A percentile compares a stretch with the other conserved stretches of the same genome.
Evolutionary conservation across 2,888 invertebrate genomes (phyloP).

Genomic region (Thereva unica): DNA sequence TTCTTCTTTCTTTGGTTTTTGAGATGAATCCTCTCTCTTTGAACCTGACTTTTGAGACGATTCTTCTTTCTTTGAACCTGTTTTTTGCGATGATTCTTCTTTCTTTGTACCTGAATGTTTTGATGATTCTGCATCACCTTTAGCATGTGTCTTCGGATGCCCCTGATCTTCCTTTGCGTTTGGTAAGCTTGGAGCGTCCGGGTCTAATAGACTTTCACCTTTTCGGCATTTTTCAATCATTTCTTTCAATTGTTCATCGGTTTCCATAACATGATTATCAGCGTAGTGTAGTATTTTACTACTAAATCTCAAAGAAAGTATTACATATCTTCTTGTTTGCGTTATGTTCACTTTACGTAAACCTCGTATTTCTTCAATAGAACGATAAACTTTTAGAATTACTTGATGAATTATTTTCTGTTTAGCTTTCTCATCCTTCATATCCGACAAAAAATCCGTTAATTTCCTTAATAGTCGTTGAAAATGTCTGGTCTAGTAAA

Average conservation of each 20-base stretch:
- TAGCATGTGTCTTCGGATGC: not conserved
- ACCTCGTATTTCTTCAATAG: conserved; percentile 39
- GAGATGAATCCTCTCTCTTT: no score
- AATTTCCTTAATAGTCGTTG: no score
- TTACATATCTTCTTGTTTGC: conserved; percentile 17
- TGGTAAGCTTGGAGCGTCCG: conserved; percentile 11
- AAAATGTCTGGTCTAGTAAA: no score
- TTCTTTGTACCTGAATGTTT: not conserved
- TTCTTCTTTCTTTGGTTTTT: not conserved
- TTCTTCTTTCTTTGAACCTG: no score
- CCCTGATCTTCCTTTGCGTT: no score
- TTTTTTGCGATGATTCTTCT: no score
- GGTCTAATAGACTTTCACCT: conserved; percentile 32
- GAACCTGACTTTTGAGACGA: not conserved
- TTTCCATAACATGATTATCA: conserved; percentile 34
- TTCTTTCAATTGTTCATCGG: conserved; percentile 28
- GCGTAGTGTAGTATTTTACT: conserved; percentile 31
- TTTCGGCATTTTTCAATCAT: conserved; percentile 36
- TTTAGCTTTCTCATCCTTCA: no score
- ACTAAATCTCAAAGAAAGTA: not conserved
- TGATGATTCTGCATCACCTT: not conserved
- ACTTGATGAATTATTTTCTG: no score
- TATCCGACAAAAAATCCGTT: no score
- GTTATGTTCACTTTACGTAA: conserved; percentile 34
- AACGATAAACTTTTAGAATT: conserved; percentile 39